Percentiles rank a stretch among this genome's conserved stretches.
These are phyloP conservation scores for Agrilus planipennis DNA, from an alignment of 1,140 invertebrate genomes.

Conservation along the genomic window DNA sequence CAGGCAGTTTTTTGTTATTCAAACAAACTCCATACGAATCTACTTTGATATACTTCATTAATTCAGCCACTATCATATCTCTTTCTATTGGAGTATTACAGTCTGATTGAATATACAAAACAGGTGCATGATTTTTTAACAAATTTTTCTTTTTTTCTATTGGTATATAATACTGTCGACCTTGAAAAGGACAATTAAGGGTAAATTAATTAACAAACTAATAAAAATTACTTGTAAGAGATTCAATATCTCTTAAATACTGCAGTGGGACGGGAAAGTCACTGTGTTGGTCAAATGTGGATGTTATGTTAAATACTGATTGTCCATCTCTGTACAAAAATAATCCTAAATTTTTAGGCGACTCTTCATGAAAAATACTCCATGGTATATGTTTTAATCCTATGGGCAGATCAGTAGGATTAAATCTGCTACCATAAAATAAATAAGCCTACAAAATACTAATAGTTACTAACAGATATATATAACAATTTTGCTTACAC, in stretches of 20 bases:
- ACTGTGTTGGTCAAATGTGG: conserved; percentile 67
- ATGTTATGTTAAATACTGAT: conserved; percentile 63
- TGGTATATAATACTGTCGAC: conserved; percentile 41
- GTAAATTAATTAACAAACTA: conserved; percentile 3
- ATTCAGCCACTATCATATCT: conserved; percentile 57
- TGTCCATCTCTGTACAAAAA: conserved; percentile 48
- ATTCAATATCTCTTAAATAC: conserved; percentile 47
- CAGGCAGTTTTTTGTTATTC: conserved; percentile 56
- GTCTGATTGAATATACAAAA: conserved; percentile 69
- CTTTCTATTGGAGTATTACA: conserved; percentile 68
- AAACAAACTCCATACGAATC: conserved; percentile 65
- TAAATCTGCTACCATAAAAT: conserved; percentile 63
- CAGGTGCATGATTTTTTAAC: conserved; percentile 44
- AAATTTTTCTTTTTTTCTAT: conserved; percentile 44
- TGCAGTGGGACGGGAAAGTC: conserved; percentile 62
- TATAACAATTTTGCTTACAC: conserved; percentile 12
- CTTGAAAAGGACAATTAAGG: conserved; percentile 20
- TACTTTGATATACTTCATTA: conserved; percentile 61
- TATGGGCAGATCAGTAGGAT: conserved; percentile 54
- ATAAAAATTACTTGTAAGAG: conserved; percentile 38
- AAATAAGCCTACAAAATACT: conserved; percentile 41
- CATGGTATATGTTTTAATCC: conserved; percentile 49
- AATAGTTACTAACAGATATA: conserved; percentile 10
- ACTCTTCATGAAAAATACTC: conserved; percentile 78
- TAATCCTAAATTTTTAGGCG: conserved; percentile 67